Percentiles rank a stretch among this genome's conserved stretches.
These are phyloP conservation scores for Hecatera dysodea DNA, from an alignment of 2,888 invertebrate species.

Conservation along the genomic window DNA sequence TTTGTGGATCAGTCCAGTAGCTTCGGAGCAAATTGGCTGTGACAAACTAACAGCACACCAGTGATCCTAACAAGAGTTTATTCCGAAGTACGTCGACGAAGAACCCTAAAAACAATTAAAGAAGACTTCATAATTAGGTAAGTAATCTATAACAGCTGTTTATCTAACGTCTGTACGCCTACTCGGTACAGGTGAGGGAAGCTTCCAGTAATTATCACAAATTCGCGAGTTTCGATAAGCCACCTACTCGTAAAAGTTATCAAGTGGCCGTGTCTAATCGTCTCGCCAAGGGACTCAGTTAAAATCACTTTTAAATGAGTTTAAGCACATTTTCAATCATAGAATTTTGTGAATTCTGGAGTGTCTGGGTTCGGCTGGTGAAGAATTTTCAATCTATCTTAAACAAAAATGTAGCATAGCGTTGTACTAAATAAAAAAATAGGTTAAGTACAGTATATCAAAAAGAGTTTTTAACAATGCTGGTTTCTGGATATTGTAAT, in stretches of 20 bases:
- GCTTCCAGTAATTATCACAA: constrained; percentile 55
- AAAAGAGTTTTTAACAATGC: neutral
- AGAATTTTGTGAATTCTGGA: constrained; percentile 20
- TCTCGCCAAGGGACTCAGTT: constrained; percentile 69
- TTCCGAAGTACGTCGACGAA: too few relatives aligned
- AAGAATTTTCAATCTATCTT: too few relatives aligned
- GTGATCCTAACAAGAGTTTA: too few relatives aligned
- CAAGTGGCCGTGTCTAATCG: constrained; percentile 76
- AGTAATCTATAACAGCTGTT: constrained; percentile 8
- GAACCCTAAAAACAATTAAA: too few relatives aligned
- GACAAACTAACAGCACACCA: too few relatives aligned
- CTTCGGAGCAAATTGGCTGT: too few relatives aligned
- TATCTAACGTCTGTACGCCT: neutral
- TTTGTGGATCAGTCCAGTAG: too few relatives aligned
- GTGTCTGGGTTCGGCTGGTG: too few relatives aligned
- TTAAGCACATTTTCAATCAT: constrained; percentile 71
- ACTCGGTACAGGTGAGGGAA: constrained; percentile 23
- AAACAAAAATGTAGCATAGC: too few relatives aligned
- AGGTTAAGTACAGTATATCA: neutral
- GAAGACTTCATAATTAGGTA: neutral
- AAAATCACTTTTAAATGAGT: constrained; percentile 79
- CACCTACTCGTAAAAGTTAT: constrained; percentile 73
- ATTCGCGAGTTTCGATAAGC: constrained; percentile 59
- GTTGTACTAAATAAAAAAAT: neutral
- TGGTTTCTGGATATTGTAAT: neutral